Base-by-base conservation (phyloP, 2,797 vertebrate species). In the Dendrocincla fuliginosa region DNA sequence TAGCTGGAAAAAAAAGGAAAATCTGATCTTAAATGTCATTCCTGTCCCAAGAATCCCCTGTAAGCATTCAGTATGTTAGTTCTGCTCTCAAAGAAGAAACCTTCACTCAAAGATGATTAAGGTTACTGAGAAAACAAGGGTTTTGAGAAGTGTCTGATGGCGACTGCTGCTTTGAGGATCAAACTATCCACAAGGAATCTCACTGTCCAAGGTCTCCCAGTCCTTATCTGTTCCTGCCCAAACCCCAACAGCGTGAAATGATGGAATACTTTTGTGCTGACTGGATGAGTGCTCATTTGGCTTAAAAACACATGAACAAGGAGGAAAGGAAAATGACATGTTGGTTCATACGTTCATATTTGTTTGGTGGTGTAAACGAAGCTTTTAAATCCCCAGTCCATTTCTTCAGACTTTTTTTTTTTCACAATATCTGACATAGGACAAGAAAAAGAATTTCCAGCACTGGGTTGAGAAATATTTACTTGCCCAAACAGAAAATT, bases 31-130 rank as follows among this genome's bases (percentile, higher is more conserved):
- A 88, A 68, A 68, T 24, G 37, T 52, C 1, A 0, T 15, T 79
- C 35, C 52, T 37, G 42, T 9, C 13, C 19, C 0, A 0, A 64
- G 27, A 77, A 86, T 27, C 10, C 35, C 6, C 69, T 24, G 0
- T 13, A 75, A 67, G 52, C 5, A 63, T 19, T 71, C n/a, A 37
- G 10, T 17, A 28, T 8, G 5, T 37, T 82, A 74, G 33, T 33
- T 73, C 69, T 82, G 11, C 37, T 93, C 84, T 61, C 69, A 70
- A 67, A 59, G 33, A 65, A 37, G 30, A 28, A 84, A 69, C 15
- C 12, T 16, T 53, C 6, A 25, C 0, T 76, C 18, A 76, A 90
- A 84, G 32, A 73, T 14, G 14, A 50, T 52, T 33, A 60, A 52
- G 9, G 24, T 57, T 33, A 35, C 28, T 41, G 71, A 84, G 85